phyloP scores from a whole-genome alignment of 2,888 invertebrate genomes.

The Salpingus planirostris region DNA sequence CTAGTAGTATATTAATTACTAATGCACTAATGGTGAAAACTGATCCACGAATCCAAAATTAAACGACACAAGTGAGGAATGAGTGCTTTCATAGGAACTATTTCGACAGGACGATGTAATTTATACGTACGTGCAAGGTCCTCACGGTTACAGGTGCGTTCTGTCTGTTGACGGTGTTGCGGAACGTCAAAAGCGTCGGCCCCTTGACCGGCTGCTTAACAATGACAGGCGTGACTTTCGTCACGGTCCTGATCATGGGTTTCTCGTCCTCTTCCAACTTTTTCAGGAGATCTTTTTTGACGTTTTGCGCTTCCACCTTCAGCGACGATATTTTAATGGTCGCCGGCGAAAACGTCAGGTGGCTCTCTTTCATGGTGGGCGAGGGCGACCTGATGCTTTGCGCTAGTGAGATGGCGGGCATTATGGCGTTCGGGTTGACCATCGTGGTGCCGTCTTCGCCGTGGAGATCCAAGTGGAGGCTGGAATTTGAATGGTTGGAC shows the following conservation, averaged over 20 bases:
- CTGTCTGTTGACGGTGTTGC: slow-evolving; percentile 23
- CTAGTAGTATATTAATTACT: no score
- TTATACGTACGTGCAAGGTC: no score
- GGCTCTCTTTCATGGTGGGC: slow-evolving; percentile 59
- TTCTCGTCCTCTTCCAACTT: slow-evolving; percentile 41
- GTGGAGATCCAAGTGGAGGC: slow-evolving; percentile 59
- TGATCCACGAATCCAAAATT: no score
- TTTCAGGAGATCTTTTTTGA: slow-evolving; percentile 57
- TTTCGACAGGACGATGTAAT: no score
- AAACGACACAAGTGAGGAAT: no score
- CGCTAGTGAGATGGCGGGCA: slow-evolving; percentile 61
- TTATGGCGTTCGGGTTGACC: slow-evolving; percentile 86
- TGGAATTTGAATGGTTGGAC: slow-evolving; percentile 53
- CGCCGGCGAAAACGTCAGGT: slow-evolving; percentile 63
- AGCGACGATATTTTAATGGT: slow-evolving; percentile 56
- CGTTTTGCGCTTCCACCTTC: slow-evolving; percentile 38
- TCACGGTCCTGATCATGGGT: slow-evolving; percentile 31
- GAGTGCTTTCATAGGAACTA: no score
- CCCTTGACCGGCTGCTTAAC: slow-evolving; percentile 33
- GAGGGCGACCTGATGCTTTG: slow-evolving; percentile 46
- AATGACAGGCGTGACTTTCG: slow-evolving; percentile 36
- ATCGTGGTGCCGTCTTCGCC: slow-evolving; percentile 64
- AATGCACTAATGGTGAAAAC: no score
- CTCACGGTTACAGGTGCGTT: no score
- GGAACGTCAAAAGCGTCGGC: slow-evolving; percentile 17